phyloP scores from a whole-genome alignment of 1,140 invertebrate genomes.

The Aphelenchoides fujianensis region DNA sequence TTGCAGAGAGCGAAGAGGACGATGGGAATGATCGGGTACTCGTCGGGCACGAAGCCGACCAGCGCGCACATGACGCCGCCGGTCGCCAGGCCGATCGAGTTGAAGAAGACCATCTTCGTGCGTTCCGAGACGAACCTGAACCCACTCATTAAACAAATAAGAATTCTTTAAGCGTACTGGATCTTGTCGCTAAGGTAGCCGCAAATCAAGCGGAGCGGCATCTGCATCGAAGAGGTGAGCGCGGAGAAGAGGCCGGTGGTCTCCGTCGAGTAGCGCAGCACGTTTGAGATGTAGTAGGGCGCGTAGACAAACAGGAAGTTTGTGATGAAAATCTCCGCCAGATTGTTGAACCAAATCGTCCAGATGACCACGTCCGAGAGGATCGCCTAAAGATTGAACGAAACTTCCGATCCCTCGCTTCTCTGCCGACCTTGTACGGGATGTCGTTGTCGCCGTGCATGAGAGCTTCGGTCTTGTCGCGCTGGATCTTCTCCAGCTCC shows the following conservation, averaged over 20 bases:
- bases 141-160: neutral
- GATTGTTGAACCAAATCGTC: constrained; percentile 14
- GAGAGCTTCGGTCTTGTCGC: constrained; percentile 13
- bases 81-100: constrained; percentile 29
- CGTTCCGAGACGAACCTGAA: constrained; percentile 35
- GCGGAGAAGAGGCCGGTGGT: constrained; percentile 33
- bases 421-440: neutral
- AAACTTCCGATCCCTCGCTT: neutral
- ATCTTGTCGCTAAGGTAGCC: constrained; percentile 24
- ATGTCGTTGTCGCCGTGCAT: constrained; percentile 16
- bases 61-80: constrained; percentile 24
- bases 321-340: constrained; percentile 16
- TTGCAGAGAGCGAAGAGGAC: constrained; percentile 33
- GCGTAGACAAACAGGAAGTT: constrained; percentile 19
- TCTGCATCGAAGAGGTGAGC: constrained; percentile 34
- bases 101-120: constrained; percentile 37
- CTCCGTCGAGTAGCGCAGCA: constrained; percentile 11
- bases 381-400: constrained; percentile 16
- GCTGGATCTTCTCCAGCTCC: constrained; percentile 22
- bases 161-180: constrained; percentile 1
- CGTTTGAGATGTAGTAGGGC: constrained; percentile 17
- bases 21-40: constrained; percentile 21
- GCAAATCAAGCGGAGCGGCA: constrained; percentile 40
- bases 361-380: constrained; percentile 8
- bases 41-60: constrained; percentile 11